phyloP scores from a whole-genome alignment of 2,797 vertebrate genomes.

The Sciaenops ocellatus region DNA sequence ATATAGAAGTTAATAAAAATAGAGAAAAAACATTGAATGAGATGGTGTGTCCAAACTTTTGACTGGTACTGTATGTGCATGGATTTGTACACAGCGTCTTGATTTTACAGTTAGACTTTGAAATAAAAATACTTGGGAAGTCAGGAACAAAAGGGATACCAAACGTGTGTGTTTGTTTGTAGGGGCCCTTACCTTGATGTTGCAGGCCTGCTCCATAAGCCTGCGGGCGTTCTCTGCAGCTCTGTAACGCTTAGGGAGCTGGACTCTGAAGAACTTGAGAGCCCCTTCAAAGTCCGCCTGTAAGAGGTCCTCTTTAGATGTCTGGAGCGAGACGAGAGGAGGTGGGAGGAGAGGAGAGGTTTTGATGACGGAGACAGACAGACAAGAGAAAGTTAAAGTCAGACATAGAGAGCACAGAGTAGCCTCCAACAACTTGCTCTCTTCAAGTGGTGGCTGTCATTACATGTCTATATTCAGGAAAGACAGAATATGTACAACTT shows the following conservation, averaged over 20 bases:
- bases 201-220: slow-evolving; percentile 99
- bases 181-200: slow-evolving; percentile 92
- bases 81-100: background rate
- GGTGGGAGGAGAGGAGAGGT: slow-evolving; percentile 8
- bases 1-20: too few relatives aligned
- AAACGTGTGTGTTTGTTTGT: background rate
- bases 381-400: background rate
- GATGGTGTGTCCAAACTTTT: too few relatives aligned
- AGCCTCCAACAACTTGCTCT: background rate
- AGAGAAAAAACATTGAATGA: too few relatives aligned
- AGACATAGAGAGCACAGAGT: background rate
- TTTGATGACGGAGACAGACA: slow-evolving; percentile 19
- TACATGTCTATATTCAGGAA: background rate
- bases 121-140: background rate
- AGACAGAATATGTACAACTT: background rate
- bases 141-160: background rate
- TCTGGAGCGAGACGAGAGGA: slow-evolving; percentile 81
- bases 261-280: slow-evolving; percentile 98
- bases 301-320: slow-evolving; percentile 97
- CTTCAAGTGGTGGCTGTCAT: background rate
- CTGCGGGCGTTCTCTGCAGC: slow-evolving; percentile 97
- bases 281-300: slow-evolving; percentile 99
- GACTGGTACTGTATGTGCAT: background rate
- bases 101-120: background rate
- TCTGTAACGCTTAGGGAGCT: slow-evolving; percentile 97